A percentile compares a stretch with the other conserved stretches of the same genome.
These are phyloP conservation scores for Dascyllus trimaculatus DNA, from an alignment of 2,113 vertebrate species.

Conservation along the genomic window DNA sequence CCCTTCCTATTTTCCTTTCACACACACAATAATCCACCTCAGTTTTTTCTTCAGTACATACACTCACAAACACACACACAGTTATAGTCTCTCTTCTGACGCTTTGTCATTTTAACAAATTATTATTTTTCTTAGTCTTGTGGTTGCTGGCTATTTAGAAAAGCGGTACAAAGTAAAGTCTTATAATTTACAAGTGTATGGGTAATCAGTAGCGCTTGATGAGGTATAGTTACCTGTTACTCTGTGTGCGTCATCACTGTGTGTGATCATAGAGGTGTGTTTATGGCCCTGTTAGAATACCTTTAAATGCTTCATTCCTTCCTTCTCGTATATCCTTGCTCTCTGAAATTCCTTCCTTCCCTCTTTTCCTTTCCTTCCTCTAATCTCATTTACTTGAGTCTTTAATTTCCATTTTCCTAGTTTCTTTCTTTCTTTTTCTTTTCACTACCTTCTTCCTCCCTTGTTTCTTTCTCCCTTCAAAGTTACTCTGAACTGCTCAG, in stretches of 20 bases:
- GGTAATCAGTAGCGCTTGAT: not conserved
- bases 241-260: not conserved
- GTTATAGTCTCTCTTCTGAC: not conserved
- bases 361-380: not conserved
- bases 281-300: slow-evolving; percentile 61
- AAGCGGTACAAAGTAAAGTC: not conserved
- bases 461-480: not conserved
- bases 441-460: not conserved
- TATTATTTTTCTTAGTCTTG: not conserved
- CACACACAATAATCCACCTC: not conserved
- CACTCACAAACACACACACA: not conserved
- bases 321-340: not conserved
- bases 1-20: slow-evolving; percentile 8
- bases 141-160: not conserved
- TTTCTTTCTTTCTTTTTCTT: not conserved
- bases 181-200: not conserved
- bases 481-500: not conserved
- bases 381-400: not conserved
- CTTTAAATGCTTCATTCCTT: slow-evolving; percentile 35
- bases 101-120: not conserved
- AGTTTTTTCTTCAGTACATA: not conserved
- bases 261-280: slow-evolving; percentile 25
- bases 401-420: not conserved
- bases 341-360: not conserved
- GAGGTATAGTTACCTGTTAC: not conserved